These are phyloP conservation scores for Tethya wilhelma DNA, from an alignment of 37 sponge, comb jelly and placozoan species.

Conservation along the genomic window DNA sequence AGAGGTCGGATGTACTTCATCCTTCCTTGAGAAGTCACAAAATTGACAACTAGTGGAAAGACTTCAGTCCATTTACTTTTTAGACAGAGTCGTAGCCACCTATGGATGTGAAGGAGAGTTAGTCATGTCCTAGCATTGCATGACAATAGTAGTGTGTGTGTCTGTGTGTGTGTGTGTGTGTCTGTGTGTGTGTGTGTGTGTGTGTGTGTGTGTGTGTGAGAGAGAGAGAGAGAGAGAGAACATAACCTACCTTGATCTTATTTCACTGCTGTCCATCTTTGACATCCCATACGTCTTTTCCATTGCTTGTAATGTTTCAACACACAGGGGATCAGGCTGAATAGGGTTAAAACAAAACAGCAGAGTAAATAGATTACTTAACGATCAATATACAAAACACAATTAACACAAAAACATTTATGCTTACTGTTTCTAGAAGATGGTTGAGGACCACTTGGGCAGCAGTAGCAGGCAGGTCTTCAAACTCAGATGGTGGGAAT, in stretches of 20 bases:
- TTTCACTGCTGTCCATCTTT: conserved; percentile 56
- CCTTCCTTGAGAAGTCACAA: conserved; percentile 83
- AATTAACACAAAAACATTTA: background rate
- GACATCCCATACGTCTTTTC: conserved; percentile 52
- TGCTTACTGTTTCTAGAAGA: conserved; percentile 47
- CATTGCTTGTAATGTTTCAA: conserved; percentile 56
- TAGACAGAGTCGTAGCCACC: conserved; percentile 78
- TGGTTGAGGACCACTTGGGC: conserved; percentile 62
- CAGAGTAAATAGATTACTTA: background rate
- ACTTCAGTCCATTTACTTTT: conserved; percentile 45
- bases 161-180: too few relatives aligned
- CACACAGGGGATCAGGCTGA: conserved; percentile 53
- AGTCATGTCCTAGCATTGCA: too few relatives aligned
- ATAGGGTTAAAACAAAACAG: background rate
- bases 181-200: too few relatives aligned
- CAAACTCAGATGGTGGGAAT: conserved; percentile 63
- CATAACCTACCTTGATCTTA: conserved; percentile 63
- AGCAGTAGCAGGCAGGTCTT: conserved; percentile 90
- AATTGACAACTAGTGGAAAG: conserved; percentile 59
- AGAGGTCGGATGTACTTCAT: conserved; percentile 89
- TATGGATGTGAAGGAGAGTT: too few relatives aligned
- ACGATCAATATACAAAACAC: too few relatives aligned
- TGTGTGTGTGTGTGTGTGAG: too few relatives aligned
- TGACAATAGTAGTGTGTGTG: too few relatives aligned
- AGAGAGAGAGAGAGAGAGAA: too few relatives aligned